Conservation (phyloP, 2,888 invertebrate genomes). For the Vesta saturnalis region DNA sequence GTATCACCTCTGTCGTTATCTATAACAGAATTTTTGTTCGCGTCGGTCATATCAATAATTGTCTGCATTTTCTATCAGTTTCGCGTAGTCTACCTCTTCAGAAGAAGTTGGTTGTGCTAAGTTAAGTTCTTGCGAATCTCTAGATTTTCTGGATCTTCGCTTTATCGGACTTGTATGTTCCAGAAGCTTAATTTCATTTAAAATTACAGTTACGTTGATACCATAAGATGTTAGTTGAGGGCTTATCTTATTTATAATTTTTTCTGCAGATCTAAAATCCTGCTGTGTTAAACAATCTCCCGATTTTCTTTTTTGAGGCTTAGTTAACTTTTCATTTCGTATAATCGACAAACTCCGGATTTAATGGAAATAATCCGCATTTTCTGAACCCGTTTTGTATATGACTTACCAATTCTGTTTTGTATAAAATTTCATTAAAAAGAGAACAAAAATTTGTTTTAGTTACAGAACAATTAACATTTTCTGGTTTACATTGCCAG, state of each 20-base stretch:
- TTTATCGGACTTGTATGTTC: slow-evolving; percentile 5
- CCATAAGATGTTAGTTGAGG: neutral
- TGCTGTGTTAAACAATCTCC: slow-evolving; percentile 3
- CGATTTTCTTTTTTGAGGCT: slow-evolving; percentile 5
- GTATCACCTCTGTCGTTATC: slow-evolving; percentile 3
- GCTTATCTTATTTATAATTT: slow-evolving; percentile 1
- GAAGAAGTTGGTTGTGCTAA: too few species aligned
- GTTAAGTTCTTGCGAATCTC: too few species aligned
- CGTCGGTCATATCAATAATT: too few species aligned
- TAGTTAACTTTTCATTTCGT: slow-evolving; percentile 6
- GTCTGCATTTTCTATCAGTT: too few species aligned
- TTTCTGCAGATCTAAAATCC: neutral
- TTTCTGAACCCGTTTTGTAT: slow-evolving; percentile 7
- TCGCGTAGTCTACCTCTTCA: too few species aligned
- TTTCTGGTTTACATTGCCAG: slow-evolving; percentile 1
- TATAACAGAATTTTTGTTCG: neutral
- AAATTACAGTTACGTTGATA: neutral
- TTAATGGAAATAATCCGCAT: slow-evolving; percentile 7
- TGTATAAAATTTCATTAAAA: neutral
- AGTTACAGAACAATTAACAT: slow-evolving; percentile 5
- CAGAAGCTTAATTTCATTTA: slow-evolving; percentile 1
- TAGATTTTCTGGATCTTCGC: too few species aligned
- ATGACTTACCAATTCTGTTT: neutral
- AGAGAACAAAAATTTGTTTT: slow-evolving; percentile 5
- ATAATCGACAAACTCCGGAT: slow-evolving; percentile 3